Evolutionary conservation across 2,797 vertebrate species (phyloP), one percentile per base, ranked within the genome.

Genomic region (Lacerta bilineata): DNA sequence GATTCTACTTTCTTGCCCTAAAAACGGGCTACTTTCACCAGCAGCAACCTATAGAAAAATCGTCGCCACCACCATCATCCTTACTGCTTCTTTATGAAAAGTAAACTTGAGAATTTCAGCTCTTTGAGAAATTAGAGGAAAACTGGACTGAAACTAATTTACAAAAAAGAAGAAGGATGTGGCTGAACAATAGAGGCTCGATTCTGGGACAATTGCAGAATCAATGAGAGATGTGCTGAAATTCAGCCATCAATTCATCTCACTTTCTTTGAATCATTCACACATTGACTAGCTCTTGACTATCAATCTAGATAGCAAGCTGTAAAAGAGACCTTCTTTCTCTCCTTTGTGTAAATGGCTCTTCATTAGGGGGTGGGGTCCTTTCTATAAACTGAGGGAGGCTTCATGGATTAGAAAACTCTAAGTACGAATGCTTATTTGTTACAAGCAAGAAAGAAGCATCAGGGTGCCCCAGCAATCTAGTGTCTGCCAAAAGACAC

Each of bases 91-190:
- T 2, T 8, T 50, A 36, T 74, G 50, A 80, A 94, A 68, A 88
- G 81, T 81, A 81, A 85, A 46, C 83, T 1, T 68, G 79, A 90
- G 89, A 85, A 90, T 84, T 90, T 91, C 55, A 91, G 80, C 86
- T 79, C 7, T 90, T 91, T 93, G 91, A 93, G 93, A 92, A 94
- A 77, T 83, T 84, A 41, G 74, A 61, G 43, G 46, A 10, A 66
- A 0, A 41, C 64, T 91, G 41, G 90, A 85, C 25, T 71, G 81
- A 84, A 23, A 90, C 82, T 84, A 78, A 86, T 93, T 91, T 41
- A 33, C 33, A 15, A 33, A 5, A n/a, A 5, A 64, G 11, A 27
- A 11, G 39, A 39, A 89, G 90, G 92, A 90, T 72, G 64, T 64
- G 75, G 93, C 93, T 72, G 88, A 39, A 82, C 80, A 91, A 15